phyloP scores from a whole-genome alignment of 2,888 invertebrate genomes.

The Dryococelus australis region DNA sequence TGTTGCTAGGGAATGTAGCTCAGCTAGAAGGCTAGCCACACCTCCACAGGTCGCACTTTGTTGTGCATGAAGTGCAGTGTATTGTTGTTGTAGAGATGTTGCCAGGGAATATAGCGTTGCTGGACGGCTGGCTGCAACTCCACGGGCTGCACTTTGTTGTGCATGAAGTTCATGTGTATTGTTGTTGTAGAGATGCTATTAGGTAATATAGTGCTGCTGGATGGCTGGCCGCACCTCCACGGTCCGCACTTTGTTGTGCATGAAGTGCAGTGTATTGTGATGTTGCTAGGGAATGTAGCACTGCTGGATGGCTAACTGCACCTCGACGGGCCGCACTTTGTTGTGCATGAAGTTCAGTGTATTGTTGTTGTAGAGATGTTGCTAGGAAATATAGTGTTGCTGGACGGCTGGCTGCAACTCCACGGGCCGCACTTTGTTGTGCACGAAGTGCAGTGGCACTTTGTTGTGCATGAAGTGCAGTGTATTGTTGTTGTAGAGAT shows the following conservation, averaged over 20 bases:
- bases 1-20: not conserved
- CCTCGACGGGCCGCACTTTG: no score
- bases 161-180: conserved; percentile 56
- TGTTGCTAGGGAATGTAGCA: no score
- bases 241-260: not conserved
- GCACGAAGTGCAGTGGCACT: conserved; percentile 55
- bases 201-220: not conserved
- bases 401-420: not conserved
- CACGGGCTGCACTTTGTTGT: not conserved
- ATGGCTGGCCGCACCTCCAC: not conserved
- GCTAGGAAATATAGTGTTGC: not conserved
- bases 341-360: no score
- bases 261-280: no score
- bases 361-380: no score
- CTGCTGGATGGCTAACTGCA: no score
- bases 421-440: not conserved
- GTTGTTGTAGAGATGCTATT: not conserved
- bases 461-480: no score
- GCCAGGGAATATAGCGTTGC: no score
- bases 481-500: not conserved
- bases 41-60: not conserved
- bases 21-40: not conserved
- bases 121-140: no score
- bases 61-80: conserved; percentile 54
- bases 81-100: no score